Evolutionary conservation across 2,797 vertebrate species (phyloP), one percentile per base, ranked within the genome.

Genomic region (Ambastaia sidthimunki): DNA sequence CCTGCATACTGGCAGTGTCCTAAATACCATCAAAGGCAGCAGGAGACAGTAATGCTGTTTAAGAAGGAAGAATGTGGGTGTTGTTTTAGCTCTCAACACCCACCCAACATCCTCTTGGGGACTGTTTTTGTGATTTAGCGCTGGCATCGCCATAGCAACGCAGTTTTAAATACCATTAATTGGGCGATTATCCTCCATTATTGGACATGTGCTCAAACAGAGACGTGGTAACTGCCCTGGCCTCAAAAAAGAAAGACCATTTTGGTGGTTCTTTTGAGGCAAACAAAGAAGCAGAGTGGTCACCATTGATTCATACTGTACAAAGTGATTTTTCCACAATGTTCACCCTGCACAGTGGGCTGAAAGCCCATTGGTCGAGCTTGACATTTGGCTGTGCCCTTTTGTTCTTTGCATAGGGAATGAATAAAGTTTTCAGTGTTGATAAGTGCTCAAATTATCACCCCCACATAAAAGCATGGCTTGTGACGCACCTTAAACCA

Each of bases 101-200:
- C 80, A 85, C 83, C 82, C 83, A 72, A 82, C 52, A 73, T 79
- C 86, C 85, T 79, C 76, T 67, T 73, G 88, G 82, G 76, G 21
- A 82, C 59, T 78, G 82, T 80, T 85, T 86, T 84, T 86, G 82
- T 9, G 80, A 85, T 85, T 86, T 71, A 76, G 78, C 83, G 85
- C 80, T 80, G 81, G 73, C 70, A 72, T 91, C 76, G 41, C 91
- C 89, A 91, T 90, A 84, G 92, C 87, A 91, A 92, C 88, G 9
- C 76, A 60, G 57, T 83, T 83, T 87, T 87, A 86, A 89, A 89
- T 88, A 88, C 86, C 86, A 88, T 85, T 83, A 89, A 84, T 90
- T 86, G 88, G 88, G 85, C 87, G 87, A 89, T 88, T 65, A 88
- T 89, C 81, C 55, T 82, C 86, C 91, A 89, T 90, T 92, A 90